Conservation (phyloP, 2,113 vertebrate species). For the Cinclus cinclus region DNA sequence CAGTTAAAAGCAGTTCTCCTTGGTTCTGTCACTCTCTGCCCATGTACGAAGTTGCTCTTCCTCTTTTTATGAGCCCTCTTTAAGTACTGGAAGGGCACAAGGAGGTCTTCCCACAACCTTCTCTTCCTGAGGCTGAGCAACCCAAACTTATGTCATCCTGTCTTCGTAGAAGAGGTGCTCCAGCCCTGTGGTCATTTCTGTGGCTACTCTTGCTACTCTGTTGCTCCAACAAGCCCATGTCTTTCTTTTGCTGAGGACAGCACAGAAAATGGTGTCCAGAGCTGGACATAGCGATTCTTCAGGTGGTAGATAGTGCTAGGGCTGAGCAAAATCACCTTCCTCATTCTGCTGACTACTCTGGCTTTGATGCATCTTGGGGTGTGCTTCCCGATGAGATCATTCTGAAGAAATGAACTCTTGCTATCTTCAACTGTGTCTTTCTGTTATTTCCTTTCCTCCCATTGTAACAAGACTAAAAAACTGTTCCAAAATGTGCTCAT, state of each 20-base stretch:
- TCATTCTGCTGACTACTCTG: fast-evolving
- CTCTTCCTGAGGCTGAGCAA: background rate
- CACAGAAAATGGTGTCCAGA: background rate
- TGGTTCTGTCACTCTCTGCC: background rate
- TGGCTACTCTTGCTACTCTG: background rate
- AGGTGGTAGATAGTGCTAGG: no score
- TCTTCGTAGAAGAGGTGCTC: fast-evolving
- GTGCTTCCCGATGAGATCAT: fast-evolving
- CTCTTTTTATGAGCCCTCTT: background rate
- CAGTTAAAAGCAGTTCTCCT: background rate
- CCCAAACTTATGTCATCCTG: background rate
- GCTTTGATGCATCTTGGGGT: background rate
- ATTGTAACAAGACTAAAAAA: background rate
- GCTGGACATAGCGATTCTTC: background rate
- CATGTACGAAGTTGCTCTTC: background rate
- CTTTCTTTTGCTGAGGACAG: background rate
- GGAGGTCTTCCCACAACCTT: background rate
- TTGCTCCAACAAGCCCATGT: background rate
- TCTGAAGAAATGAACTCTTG: background rate
- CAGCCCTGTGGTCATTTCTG: background rate
- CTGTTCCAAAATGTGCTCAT: background rate
- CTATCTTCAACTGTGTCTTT: background rate
- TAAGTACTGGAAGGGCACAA: background rate
- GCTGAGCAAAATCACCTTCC: background rate
- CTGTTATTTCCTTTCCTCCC: background rate